Evolutionary conservation across 2,797 vertebrate species (phyloP), one percentile per base, ranked within the genome.

Genomic region (Mus spretus): DNA sequence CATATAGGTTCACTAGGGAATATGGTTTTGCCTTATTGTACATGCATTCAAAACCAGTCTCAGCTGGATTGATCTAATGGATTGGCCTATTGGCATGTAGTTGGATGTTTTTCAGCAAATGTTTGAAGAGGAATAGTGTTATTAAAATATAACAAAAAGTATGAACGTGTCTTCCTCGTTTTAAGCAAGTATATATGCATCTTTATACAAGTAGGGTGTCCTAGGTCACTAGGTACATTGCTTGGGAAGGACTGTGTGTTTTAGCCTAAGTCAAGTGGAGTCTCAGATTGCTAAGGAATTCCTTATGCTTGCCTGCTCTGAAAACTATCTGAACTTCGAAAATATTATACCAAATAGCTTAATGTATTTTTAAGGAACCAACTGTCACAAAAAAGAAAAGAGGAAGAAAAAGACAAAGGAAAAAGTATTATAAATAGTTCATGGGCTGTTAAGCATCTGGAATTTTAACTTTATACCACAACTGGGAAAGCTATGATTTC

Each of bases 261-360:
- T 55, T 28, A 57, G n/a, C 50, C 50, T 9, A 57, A 74, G 34
- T 40, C n/a, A 74, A 74, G 50, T 13, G 0, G 3, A 74, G 13
- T 88, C 15, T 57, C 50, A 20, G 85, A 5, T 57, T 88, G 17
- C n/a, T 31, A 13, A 40, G 15, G n/a, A 40, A 11, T 74, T 74
- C 22, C 50, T 87, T 74, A 31, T 40, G 9, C 50, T 55, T 74
- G 67, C 24, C 24, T 55, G 7, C 14, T n/a, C 53, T 55, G 24
- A 40, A 74, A 75, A 34, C 28, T 74, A 11, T 83, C 59, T 83
- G 28, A 94, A 93, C 61, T 90, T 93, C 55, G 90, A 37, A 82
- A 85, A 75, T 91, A 55, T 57, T 70, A 50, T 93, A 82, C 4
- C 34, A 78, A 37, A 83, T 24, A 96, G 57, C 20, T 11, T 87